phyloP scores from a whole-genome alignment of 1,140 invertebrate species.

The Rhynchophorus ferrugineus region DNA sequence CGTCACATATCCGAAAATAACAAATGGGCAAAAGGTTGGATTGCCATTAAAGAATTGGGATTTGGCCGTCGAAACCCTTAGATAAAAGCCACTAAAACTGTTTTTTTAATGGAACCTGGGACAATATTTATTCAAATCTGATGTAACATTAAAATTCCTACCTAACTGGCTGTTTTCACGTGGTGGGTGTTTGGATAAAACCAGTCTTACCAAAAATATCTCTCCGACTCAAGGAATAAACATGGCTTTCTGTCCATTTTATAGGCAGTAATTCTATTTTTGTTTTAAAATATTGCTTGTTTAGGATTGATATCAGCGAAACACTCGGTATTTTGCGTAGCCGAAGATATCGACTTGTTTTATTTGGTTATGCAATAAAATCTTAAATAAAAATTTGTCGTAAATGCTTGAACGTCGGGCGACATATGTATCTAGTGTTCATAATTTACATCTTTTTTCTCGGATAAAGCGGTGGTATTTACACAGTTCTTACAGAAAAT shows the following conservation, averaged over 20 bases:
- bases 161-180: conserved; percentile 13
- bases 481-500: too few species aligned
- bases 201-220: conserved; percentile 24
- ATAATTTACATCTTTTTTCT: too few species aligned
- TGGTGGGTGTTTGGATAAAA: conserved; percentile 24
- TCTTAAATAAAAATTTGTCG: background rate
- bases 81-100: conserved; percentile 2
- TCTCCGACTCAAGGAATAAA: conserved; percentile 7
- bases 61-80: background rate
- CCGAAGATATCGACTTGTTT: conserved; percentile 1
- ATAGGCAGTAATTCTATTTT: conserved; percentile 20
- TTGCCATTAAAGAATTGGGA: background rate
- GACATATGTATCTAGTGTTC: background rate
- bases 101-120: conserved; percentile 9
- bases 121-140: conserved; percentile 20
- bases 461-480: too few species aligned
- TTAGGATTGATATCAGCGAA: conserved; percentile 16
- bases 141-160: conserved; percentile 21
- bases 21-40: background rate
- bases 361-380: background rate
- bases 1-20: too few species aligned
- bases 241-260: conserved; percentile 18
- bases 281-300: conserved; percentile 13
- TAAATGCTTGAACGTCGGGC: background rate
- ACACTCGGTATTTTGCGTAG: conserved; percentile 5